Percentiles rank a stretch among this genome's conserved stretches.
phyloP scores from a whole-genome alignment of 2,888 invertebrate species.

The Campaea margaritaria region DNA sequence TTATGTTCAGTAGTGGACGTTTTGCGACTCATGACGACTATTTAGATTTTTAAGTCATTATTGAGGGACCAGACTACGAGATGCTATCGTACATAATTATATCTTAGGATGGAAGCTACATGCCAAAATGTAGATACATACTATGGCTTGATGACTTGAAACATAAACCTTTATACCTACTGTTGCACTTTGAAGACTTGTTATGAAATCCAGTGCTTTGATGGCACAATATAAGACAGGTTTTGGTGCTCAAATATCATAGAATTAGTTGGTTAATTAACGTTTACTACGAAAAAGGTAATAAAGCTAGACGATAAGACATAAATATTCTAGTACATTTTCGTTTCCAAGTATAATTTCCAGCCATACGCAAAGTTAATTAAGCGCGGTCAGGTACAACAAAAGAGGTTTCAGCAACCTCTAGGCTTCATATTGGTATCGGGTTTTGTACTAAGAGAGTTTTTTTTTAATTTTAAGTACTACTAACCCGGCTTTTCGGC shows the following conservation, averaged over 20 bases:
- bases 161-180: too few species aligned
- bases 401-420: slow-evolving; percentile 14
- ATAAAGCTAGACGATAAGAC: slow-evolving; percentile 17
- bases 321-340: slow-evolving; percentile 15
- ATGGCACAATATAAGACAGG: not conserved
- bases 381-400: slow-evolving; percentile 12
- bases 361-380: slow-evolving; percentile 22
- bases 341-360: slow-evolving; percentile 18
- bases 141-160: too few species aligned
- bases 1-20: too few species aligned
- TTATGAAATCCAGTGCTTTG: not conserved
- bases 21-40: too few species aligned
- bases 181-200: not conserved
- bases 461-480: not conserved
- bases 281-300: slow-evolving; percentile 11
- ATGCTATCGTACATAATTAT: too few species aligned
- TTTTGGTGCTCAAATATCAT: not conserved
- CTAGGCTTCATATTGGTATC: slow-evolving; percentile 5
- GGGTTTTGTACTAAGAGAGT: not conserved
- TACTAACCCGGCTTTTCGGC: too few species aligned
- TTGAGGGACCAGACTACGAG: too few species aligned
- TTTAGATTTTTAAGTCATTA: too few species aligned
- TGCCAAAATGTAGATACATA: too few species aligned
- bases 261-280: slow-evolving; percentile 16
- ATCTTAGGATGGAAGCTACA: too few species aligned